Evolutionary conservation across 2,888 invertebrate genomes (phyloP).

Genomic region (Drosophila multiciliata): DNA sequence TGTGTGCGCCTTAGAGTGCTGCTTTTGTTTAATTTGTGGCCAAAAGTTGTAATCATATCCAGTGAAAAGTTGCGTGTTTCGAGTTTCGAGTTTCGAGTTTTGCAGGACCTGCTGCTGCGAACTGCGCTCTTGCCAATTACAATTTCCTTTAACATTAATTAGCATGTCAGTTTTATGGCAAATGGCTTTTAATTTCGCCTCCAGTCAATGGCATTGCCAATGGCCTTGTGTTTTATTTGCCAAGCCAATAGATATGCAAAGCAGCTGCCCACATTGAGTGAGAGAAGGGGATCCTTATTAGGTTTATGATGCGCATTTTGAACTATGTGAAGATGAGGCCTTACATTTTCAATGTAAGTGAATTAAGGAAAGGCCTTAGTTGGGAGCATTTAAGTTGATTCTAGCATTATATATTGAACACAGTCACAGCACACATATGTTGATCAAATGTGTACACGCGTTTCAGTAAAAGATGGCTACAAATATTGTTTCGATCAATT

Average conservation of each 20-base stretch:
- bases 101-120: constrained; percentile 14
- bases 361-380: neutral
- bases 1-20: constrained; percentile 56
- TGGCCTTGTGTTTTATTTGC: constrained; percentile 37
- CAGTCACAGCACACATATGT: neutral
- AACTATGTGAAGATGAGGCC: constrained; percentile 13
- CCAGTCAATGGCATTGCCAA: constrained; percentile 26
- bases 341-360: neutral
- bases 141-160: constrained; percentile 76
- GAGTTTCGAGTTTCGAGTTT: constrained; percentile 6
- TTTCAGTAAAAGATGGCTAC: neutral
- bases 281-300: constrained; percentile 7
- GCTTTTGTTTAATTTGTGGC: constrained; percentile 70
- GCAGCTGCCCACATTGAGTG: constrained; percentile 29
- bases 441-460: neutral
- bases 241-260: constrained; percentile 47
- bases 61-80: constrained; percentile 36
- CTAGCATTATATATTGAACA: neutral
- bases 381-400: neutral
- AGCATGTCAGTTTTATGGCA: constrained; percentile 71
- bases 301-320: constrained; percentile 13
- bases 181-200: constrained; percentile 65
- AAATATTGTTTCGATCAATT: neutral
- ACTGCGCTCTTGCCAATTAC: constrained; percentile 62
- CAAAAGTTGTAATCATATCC: constrained; percentile 75